Conservation (phyloP, 2,888 invertebrate species). For the Papilio gigon region DNA sequence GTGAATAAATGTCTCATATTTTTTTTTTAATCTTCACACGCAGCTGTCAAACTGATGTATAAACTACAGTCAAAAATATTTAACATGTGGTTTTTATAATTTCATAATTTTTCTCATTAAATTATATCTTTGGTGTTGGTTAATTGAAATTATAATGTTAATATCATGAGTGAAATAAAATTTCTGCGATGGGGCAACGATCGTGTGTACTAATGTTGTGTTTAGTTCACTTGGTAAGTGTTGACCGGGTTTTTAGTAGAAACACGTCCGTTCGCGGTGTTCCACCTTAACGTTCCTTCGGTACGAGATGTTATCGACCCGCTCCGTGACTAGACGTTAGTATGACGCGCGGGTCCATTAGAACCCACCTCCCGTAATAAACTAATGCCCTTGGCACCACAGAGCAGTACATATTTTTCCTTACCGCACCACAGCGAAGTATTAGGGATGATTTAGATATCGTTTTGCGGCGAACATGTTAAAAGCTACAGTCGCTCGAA, state of each 20-base stretch:
- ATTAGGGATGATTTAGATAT: too few relatives aligned
- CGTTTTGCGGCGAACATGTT: too few relatives aligned
- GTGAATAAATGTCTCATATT: neutral
- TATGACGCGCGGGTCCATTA: too few relatives aligned
- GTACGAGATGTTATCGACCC: too few relatives aligned
- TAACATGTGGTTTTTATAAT: slow-evolving; percentile 26
- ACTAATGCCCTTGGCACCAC: too few relatives aligned
- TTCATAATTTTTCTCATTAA: slow-evolving; percentile 16
- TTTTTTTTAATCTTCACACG: neutral
- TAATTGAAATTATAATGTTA: slow-evolving; percentile 21
- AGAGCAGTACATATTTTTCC: too few relatives aligned
- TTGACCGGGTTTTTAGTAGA: neutral
- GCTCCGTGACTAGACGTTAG: too few relatives aligned
- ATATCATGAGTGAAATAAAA: slow-evolving; percentile 52
- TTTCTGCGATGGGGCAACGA: slow-evolving; percentile 53
- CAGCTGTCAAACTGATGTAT: slow-evolving; percentile 20
- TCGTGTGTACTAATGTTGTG: slow-evolving; percentile 56
- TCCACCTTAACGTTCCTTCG: too few relatives aligned
- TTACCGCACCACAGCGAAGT: too few relatives aligned
- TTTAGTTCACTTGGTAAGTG: slow-evolving; percentile 58
- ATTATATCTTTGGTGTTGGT: slow-evolving; percentile 12
- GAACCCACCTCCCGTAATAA: too few relatives aligned
- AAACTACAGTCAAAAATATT: slow-evolving; percentile 27
- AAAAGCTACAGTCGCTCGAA: too few relatives aligned
- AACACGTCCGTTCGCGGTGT: too few relatives aligned